Percentiles rank a stretch among this genome's conserved stretches.
These are phyloP conservation scores for Andrena camellia DNA, from an alignment of 2,888 invertebrate species.

Conservation along the genomic window DNA sequence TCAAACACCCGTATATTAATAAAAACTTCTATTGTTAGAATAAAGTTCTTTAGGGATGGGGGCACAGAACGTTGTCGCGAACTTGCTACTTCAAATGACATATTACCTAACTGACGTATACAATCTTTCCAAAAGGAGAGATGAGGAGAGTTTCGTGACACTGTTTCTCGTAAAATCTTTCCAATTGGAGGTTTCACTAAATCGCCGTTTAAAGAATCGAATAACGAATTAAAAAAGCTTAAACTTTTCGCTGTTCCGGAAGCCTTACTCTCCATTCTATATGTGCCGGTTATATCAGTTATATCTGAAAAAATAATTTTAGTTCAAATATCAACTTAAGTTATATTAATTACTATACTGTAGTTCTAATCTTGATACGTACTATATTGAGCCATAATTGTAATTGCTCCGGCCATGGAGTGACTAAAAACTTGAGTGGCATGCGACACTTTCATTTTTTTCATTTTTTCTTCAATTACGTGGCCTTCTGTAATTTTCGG, in stretches of 20 bases:
- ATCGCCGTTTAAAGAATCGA: not conserved
- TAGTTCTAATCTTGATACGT: not conserved
- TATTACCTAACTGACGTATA: not conserved
- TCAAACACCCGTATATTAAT: no score
- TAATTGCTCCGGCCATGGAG: not conserved
- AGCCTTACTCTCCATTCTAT: not conserved
- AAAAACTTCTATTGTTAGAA: not conserved
- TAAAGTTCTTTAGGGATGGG: not conserved
- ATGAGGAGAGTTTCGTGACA: not conserved
- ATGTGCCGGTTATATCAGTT: not conserved
- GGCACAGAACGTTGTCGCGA: no score
- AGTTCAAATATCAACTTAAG: not conserved
- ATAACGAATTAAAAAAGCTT: not conserved
- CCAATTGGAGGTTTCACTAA: not conserved
- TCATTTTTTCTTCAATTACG: not conserved
- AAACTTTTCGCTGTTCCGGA: not conserved
- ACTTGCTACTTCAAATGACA: no score
- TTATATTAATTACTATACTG: not conserved
- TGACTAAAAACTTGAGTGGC: not conserved
- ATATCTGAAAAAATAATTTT: conserved; percentile 2
- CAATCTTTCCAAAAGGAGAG: not conserved
- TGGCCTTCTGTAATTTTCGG: not conserved
- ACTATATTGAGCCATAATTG: not conserved
- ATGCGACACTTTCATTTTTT: not conserved
- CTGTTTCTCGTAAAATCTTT: not conserved